Base-by-base conservation (phyloP, 2,888 invertebrate species). In the Eilema griseolum region DNA sequence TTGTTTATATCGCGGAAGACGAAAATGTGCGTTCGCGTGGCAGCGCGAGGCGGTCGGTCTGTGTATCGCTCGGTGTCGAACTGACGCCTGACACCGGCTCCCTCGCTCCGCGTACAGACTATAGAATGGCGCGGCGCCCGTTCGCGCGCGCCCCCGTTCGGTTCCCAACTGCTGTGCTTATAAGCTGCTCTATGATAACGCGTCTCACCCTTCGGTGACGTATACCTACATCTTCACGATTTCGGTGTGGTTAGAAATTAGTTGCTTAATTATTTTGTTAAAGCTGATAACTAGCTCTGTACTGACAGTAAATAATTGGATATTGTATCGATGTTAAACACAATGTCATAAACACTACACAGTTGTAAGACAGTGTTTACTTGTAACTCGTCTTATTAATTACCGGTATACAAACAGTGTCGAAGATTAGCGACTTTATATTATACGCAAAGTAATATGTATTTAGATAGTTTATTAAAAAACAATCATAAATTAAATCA, bases 101-200 rank as follows among this genome's bases (percentile, higher is more conserved):
- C 73, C 78, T 78, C 83, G 78, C 81, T 78, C 73, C 72, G 80
- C 75, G 83, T 73, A 71, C 69, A 80, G 77, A 81, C 82, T 81
- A 79, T 74, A 78, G 78, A 80, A 77, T 86, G 78, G 86, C 88
- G 86, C 90, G 89, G 85, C 93, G 93, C 31, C 92, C 90, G 93
- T 85, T 88, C 88, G 89, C 61, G 89, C 89, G 92, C 95, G 92
- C 95, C 95, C 90, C 90, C 90, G 90, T 91, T 85, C 90, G 78
- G 77, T 83, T 84, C 84, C 73, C 71, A 67, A 75, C 75, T 80
- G 84, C 79, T 84, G 82, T 80, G 83, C 82, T 82, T 77, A n/a
- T n/a, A 75, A 86, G 83, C 87, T 88, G 86, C 89, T 90, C 91
- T 88, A 86, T 86, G 90, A 89, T 91, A 90, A 88, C 89, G 86